These are phyloP conservation scores for Coccyzus lansbergi DNA, from an alignment of 2,797 vertebrate genomes.

Conservation along the genomic window DNA sequence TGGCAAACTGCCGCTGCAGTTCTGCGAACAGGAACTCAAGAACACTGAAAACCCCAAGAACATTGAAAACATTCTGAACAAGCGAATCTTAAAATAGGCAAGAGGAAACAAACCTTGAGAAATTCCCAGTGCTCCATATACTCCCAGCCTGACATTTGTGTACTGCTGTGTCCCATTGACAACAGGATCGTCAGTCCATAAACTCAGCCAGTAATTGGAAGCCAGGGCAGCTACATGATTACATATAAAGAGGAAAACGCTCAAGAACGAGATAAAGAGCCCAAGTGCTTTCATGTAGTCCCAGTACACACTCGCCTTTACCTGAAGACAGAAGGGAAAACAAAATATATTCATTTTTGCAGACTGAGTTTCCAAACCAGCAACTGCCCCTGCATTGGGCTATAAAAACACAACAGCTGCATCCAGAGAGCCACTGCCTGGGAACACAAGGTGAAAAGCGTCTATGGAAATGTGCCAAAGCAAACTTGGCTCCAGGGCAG, in stretches of 20 bases:
- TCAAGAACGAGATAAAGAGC: constrained; percentile 83
- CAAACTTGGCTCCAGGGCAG: background rate
- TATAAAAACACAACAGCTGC: background rate
- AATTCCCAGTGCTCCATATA: constrained; percentile 89
- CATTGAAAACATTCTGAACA: background rate
- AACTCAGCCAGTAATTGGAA: constrained; percentile 96
- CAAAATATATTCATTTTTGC: background rate
- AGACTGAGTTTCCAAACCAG: background rate
- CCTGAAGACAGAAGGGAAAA: constrained; percentile 74
- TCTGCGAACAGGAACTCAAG: background rate
- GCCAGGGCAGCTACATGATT: constrained; percentile 86
- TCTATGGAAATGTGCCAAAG: background rate
- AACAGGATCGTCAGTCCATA: constrained; percentile 93
- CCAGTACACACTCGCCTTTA: constrained; percentile 91
- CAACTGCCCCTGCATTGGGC: background rate
- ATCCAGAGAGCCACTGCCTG: background rate
- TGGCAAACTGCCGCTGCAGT: background rate
- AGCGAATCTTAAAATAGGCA: background rate
- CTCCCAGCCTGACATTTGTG: constrained; percentile 84
- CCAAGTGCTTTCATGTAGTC: constrained; percentile 94
- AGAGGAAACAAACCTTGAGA: constrained; percentile 84
- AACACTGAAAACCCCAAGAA: background rate
- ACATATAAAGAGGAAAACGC: constrained; percentile 87
- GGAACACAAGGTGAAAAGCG: background rate
- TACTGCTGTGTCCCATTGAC: constrained; percentile 90